Percentiles rank a stretch among this genome's conserved stretches.
These are phyloP conservation scores for Campoplex capitator DNA, from an alignment of 2,888 invertebrate genomes.

Conservation along the genomic window DNA sequence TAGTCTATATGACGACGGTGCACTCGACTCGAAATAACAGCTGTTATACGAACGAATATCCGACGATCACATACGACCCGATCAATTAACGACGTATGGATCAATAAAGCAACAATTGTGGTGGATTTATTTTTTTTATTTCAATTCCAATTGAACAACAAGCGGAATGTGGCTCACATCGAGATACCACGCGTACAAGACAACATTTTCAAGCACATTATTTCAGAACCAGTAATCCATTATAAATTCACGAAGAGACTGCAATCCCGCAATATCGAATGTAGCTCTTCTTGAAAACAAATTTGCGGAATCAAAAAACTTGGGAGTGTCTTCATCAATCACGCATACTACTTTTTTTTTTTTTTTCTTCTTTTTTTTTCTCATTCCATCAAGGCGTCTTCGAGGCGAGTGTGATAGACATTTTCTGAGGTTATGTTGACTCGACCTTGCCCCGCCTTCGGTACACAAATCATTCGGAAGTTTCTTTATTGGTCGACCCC, in stretches of 20 bases:
- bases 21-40: conserved; percentile 25
- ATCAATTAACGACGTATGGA: conserved; percentile 18
- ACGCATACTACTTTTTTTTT: neutral
- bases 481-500: neutral
- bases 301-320: conserved; percentile 23
- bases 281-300: too few species aligned
- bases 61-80: conserved; percentile 1
- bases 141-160: conserved; percentile 19
- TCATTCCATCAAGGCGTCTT: conserved; percentile 17
- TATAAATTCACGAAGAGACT: neutral
- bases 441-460: conserved; percentile 20
- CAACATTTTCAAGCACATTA: neutral
- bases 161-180: neutral
- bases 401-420: conserved; percentile 20
- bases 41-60: neutral
- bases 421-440: conserved; percentile 32
- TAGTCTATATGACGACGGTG: conserved; percentile 11
- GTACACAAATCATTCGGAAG: conserved; percentile 24
- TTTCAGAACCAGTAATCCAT: neutral
- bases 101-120: conserved; percentile 18
- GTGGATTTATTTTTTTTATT: neutral
- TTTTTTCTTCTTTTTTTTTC: neutral
- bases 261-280: neutral
- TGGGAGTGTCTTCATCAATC: conserved; percentile 24
- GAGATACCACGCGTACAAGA: neutral